Evolutionary conservation across 2,797 vertebrate genomes (phyloP).

Genomic region (Squalus acanthias): DNA sequence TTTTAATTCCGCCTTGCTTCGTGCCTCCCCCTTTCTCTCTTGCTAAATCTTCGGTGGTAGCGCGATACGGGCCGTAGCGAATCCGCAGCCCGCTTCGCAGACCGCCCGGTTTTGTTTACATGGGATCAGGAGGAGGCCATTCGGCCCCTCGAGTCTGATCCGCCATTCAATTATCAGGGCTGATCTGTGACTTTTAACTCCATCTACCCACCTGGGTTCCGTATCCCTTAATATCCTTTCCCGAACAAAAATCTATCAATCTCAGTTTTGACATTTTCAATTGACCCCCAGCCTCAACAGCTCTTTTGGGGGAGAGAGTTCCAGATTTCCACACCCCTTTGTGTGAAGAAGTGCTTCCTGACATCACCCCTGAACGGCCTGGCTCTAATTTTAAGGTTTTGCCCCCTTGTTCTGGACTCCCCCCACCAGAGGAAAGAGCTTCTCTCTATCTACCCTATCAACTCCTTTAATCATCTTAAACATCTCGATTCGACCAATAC

Average conservation of each 20-base stretch:
- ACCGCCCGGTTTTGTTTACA: not conserved
- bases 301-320: not conserved
- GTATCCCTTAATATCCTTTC: not conserved
- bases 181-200: not conserved
- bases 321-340: not conserved
- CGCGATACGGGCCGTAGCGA: rapidly evolving
- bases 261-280: no score
- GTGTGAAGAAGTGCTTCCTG: not conserved
- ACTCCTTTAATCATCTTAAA: no score
- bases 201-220: not conserved
- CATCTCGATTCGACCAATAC: no score
- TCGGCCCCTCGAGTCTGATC: not conserved
- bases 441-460: no score
- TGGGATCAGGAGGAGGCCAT: not conserved
- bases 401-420: no score
- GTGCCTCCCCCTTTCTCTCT: not conserved
- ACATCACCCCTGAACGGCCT: not conserved
- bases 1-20: not conserved
- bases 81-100: not conserved
- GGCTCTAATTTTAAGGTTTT: not conserved
- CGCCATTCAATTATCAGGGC: no score
- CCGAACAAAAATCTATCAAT: not conserved
- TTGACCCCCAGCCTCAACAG: not conserved
- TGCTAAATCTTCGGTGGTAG: not conserved
- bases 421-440: no score